Conservation (phyloP, 2,888 invertebrate species). For the Lycaena phlaeas region DNA sequence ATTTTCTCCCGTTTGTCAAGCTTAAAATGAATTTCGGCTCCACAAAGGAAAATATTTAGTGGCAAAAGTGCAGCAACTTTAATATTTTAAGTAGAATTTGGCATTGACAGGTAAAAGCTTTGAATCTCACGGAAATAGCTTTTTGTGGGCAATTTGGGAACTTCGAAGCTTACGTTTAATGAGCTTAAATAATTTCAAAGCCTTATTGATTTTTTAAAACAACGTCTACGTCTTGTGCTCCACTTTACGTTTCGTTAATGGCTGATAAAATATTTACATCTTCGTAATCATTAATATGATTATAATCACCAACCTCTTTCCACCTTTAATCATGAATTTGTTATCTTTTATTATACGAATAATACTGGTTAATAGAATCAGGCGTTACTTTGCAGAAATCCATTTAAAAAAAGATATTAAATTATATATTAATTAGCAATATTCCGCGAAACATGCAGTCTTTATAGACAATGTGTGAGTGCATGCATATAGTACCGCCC, state of each 20-base stretch:
- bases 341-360: too few relatives aligned
- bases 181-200: slow-evolving; percentile 26
- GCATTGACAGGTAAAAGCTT: slow-evolving; percentile 8
- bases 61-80: slow-evolving; percentile 4
- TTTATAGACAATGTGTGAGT: too few relatives aligned
- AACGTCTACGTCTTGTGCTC: not conserved
- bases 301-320: too few relatives aligned
- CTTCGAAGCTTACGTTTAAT: slow-evolving; percentile 25
- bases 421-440: too few relatives aligned
- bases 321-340: too few relatives aligned
- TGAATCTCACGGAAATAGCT: slow-evolving; percentile 16
- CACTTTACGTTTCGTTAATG: not conserved
- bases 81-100: slow-evolving; percentile 3
- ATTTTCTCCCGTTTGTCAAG: not conserved
- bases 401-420: too few relatives aligned
- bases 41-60: not conserved
- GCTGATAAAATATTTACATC: too few relatives aligned
- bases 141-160: slow-evolving; percentile 19
- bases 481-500: too few relatives aligned
- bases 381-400: too few relatives aligned
- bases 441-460: too few relatives aligned
- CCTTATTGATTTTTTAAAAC: slow-evolving; percentile 6
- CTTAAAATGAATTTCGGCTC: slow-evolving; percentile 1
- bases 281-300: too few relatives aligned
- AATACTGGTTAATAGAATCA: too few relatives aligned